A percentile compares a stretch with the other conserved stretches of the same genome.
Evolutionary conservation across 2,888 invertebrate species (phyloP).

Genomic region (Megaustenia siamemsis): DNA sequence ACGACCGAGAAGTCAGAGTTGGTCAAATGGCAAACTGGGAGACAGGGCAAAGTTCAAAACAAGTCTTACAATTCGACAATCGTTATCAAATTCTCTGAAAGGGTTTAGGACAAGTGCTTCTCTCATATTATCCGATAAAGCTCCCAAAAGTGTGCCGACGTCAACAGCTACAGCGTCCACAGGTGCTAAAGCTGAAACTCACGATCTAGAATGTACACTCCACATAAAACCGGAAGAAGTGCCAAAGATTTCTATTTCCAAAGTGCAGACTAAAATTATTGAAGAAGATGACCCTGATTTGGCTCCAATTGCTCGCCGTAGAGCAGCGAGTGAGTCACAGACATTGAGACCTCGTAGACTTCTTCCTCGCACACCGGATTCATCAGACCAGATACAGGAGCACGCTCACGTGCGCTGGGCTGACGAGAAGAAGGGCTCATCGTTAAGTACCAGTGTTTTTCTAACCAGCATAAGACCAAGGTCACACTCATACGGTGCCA

Average conservation of each 20-base stretch:
- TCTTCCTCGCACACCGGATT: conserved; percentile 27
- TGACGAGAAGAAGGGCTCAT: conserved; percentile 53
- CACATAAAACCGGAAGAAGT: neutral
- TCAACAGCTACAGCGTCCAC: too few species aligned
- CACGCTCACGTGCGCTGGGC: conserved; percentile 58
- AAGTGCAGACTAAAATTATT: neutral
- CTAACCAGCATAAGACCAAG: conserved; percentile 53
- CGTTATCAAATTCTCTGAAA: neutral
- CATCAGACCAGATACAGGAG: conserved; percentile 12
- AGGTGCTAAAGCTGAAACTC: too few species aligned
- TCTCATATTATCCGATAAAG: too few species aligned
- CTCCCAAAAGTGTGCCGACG: neutral
- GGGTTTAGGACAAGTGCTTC: neutral
- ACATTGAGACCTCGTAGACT: conserved; percentile 30
- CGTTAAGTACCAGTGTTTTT: conserved; percentile 55
- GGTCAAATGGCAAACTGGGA: conserved; percentile 45
- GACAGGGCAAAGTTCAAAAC: neutral
- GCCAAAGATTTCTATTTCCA: neutral
- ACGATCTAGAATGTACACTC: conserved; percentile 15
- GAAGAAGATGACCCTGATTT: neutral
- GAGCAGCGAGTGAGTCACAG: conserved; percentile 51
- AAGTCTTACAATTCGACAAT: neutral
- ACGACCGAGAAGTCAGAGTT: conserved; percentile 44
- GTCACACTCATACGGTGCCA: conserved; percentile 55
- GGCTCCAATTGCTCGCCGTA: conserved; percentile 20